Evolutionary conservation across 2,797 vertebrate genomes (phyloP), one percentile per base, ranked within the genome.

Genomic region (Eidolon dupreanum): DNA sequence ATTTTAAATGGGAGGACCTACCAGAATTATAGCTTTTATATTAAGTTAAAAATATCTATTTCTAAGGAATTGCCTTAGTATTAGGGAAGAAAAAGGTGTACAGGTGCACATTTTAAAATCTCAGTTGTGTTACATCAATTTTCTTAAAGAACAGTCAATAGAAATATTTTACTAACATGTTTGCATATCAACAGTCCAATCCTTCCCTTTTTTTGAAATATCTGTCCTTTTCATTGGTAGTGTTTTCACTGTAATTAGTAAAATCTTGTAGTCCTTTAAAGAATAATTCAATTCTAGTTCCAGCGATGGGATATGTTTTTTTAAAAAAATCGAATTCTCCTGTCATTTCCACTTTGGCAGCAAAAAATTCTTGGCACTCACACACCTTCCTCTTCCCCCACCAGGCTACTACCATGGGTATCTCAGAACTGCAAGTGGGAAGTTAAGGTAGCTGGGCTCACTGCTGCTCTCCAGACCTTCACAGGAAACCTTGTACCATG

Each of bases 1-100:
- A 89, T 74, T 88, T 97, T 83, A 97, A 87, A 46, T 94, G 53
- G 38, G 16, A 93, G 22, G n/a, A 63, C 46, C 5, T 46, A 73
- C 41, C 22, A 33, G 68, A 86, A 71, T 87, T 28, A 57, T 6
- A 6, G 16, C 49, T 53, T 93, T 93, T 70, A 68, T 43, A 22
- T 73, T 85, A 77, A 68, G 8, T 31, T 93, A n/a, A 49, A 90
- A 92, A 89, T 57, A 88, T 17, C 59, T 88, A 59, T 38, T 94
- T 94, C 61, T 79, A 70, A 92, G 36, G 8, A 2, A 5, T 65
- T 86, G 19, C 11, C 41, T 88, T 12, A 65, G 9, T 31, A 33
- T 38, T 38, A 10, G 6, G 4, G 28, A 15, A 1, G 5, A 68
- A 33, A 63, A 49, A n/a, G 15, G 59, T 33, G 59, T 5, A 81